Conservation (phyloP, 2,113 vertebrate species). For the Halcyon malimbica region DNA sequence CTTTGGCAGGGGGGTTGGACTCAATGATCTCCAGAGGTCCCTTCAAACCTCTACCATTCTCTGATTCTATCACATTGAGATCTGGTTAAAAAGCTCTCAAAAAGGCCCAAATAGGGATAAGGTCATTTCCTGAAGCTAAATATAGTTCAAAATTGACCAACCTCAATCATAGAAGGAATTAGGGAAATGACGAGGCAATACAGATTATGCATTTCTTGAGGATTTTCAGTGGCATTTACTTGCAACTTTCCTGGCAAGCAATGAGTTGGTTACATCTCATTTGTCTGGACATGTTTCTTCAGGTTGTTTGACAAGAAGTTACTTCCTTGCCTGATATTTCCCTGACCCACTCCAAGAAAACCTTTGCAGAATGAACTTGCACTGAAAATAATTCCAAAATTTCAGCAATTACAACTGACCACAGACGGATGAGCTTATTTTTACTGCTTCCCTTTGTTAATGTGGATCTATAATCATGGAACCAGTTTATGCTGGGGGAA, state of each 20-base stretch:
- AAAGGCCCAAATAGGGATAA: background rate
- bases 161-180: background rate
- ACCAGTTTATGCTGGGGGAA: background rate
- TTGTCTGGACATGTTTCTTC: conserved; percentile 23
- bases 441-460: conserved; percentile 4
- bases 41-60: background rate
- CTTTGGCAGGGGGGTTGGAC: background rate
- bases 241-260: conserved; percentile 14
- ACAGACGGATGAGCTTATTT: background rate
- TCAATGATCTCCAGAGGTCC: background rate
- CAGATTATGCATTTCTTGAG: background rate
- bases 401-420: background rate
- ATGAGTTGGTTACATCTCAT: background rate
- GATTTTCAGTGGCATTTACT: background rate
- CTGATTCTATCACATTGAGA: background rate
- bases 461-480: background rate
- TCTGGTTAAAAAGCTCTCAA: background rate
- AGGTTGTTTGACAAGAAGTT: conserved; percentile 26
- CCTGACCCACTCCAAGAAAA: conserved; percentile 35
- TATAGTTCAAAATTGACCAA: background rate
- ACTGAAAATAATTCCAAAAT: conserved; percentile 22
- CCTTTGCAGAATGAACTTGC: background rate
- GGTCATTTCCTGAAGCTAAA: background rate
- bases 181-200: background rate
- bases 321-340: conserved; percentile 45